Evolutionary conservation across 2,113 vertebrate genomes (phyloP).

Genomic region (Misgurnus mizolepis): DNA sequence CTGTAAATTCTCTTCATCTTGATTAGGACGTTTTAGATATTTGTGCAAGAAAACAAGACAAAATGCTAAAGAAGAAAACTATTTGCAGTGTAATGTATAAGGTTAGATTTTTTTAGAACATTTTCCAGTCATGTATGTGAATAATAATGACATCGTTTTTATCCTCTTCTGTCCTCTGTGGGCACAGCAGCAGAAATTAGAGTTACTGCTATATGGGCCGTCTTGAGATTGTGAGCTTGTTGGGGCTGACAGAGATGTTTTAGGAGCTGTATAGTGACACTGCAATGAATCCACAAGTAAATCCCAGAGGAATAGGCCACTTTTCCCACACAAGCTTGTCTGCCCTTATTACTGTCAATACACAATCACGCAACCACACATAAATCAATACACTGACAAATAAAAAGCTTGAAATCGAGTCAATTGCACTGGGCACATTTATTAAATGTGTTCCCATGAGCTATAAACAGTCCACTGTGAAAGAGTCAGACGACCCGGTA

Average conservation of each 20-base stretch:
- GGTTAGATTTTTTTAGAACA: constrained; percentile 3
- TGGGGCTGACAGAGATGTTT: background rate
- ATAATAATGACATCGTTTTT: constrained; percentile 3
- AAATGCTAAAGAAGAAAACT: too few relatives aligned
- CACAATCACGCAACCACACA: background rate
- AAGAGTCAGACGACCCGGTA: constrained; percentile 19
- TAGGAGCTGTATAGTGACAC: background rate
- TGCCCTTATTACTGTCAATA: constrained; percentile 8
- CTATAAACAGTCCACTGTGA: background rate
- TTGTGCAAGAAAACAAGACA: too few relatives aligned
- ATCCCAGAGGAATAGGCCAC: background rate
- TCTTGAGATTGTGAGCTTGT: background rate
- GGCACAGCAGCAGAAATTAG: background rate
- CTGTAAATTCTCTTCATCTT: too few relatives aligned
- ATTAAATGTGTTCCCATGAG: background rate
- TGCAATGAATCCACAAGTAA: background rate
- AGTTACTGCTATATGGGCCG: background rate
- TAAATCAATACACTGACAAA: constrained; percentile 34
- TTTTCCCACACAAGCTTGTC: constrained; percentile 26
- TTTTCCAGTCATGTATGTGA: constrained; percentile 10
- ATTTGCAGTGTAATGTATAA: background rate
- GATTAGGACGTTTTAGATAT: too few relatives aligned
- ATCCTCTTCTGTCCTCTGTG: background rate
- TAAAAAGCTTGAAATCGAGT: constrained; percentile 1
- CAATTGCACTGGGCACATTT: background rate